Percentiles rank a stretch among this genome's conserved stretches.
Conservation (phyloP, 2,797 vertebrate species). For the Hirundo rustica region DNA sequence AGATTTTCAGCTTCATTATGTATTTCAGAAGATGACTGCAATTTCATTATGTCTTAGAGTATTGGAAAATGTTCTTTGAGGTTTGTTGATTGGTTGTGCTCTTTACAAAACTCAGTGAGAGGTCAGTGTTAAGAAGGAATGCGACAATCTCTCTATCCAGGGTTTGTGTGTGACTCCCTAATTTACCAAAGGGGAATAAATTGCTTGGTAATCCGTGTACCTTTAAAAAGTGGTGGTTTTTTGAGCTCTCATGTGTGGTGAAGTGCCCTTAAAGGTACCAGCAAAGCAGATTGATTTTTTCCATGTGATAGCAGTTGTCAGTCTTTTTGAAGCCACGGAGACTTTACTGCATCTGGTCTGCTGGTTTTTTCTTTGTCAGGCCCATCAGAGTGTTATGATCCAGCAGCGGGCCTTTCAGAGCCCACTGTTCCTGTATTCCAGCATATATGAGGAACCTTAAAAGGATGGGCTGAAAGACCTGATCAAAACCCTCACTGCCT, state of each 20-base stretch:
- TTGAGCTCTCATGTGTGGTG: background rate
- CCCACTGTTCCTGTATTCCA: background rate
- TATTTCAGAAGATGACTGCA: background rate
- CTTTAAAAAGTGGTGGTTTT: background rate
- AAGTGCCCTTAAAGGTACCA: background rate
- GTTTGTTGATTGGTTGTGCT: background rate
- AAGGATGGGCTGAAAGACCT: background rate
- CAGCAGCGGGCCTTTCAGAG: background rate
- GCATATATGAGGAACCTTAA: background rate
- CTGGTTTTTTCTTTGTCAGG: background rate
- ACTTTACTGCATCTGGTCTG: background rate
- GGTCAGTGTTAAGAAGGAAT: background rate
- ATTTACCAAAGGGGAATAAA: background rate
- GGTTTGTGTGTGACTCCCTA: background rate
- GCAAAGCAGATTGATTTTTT: background rate
- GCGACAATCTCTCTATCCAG: accelerated
- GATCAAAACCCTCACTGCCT: background rate
- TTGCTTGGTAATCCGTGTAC: background rate
- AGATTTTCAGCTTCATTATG: background rate
- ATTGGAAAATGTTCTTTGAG: background rate
- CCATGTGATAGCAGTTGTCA: background rate
- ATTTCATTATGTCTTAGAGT: background rate
- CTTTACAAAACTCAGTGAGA: background rate
- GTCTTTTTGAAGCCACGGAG: background rate
- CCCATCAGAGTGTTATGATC: background rate